phyloP scores from a whole-genome alignment of 2,888 invertebrate genomes.

The Pandemis cinnamomeana region DNA sequence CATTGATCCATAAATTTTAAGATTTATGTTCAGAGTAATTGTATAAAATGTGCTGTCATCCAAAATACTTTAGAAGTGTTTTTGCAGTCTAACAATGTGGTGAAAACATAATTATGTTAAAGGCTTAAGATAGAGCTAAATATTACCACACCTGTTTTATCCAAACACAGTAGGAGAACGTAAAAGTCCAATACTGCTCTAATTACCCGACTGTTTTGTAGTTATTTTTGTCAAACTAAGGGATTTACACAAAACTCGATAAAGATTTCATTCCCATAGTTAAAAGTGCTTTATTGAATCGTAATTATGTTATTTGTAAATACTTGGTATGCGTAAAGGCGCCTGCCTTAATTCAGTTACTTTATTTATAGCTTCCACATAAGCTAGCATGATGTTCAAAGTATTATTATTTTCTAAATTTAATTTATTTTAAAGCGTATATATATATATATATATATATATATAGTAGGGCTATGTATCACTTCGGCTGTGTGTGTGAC shows the following conservation, averaged over 20 bases:
- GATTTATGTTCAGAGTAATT: not conserved
- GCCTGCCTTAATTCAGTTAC: conserved; percentile 16
- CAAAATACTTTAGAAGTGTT: not conserved
- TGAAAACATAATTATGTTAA: not conserved
- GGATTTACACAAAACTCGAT: not conserved
- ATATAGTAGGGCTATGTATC: not conserved
- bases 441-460: no score
- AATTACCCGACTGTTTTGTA: not conserved
- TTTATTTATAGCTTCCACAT: not conserved
- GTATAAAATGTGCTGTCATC: not conserved
- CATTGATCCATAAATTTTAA: not conserved
- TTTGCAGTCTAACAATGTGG: not conserved
- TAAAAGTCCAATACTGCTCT: not conserved
- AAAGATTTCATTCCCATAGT: conserved; percentile 4
- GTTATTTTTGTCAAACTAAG: not conserved
- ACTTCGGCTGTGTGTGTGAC: no score
- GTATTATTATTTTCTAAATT: not conserved
- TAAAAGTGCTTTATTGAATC: conserved; percentile 4
- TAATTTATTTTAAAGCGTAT: not conserved
- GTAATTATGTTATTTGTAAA: conserved; percentile 6
- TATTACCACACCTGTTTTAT: no score
- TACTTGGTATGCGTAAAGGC: conserved; percentile 15
- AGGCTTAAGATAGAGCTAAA: no score
- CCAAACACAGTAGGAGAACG: no score
- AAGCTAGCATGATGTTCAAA: conserved; percentile 8